Evolutionary conservation across 2,888 invertebrate genomes (phyloP).

Genomic region (Spodoptera picta): DNA sequence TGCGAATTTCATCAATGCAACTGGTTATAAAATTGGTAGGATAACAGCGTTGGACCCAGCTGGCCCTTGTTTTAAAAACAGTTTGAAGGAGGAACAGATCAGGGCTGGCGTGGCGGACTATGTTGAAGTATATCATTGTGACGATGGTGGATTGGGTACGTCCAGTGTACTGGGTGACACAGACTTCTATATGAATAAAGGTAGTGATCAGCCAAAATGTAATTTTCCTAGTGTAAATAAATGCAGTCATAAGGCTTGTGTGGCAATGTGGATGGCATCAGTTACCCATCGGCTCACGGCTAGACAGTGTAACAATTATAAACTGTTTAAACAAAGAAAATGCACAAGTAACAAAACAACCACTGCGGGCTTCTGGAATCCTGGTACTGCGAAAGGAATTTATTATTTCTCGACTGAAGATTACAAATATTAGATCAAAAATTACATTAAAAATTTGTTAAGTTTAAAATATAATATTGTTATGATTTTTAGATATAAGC

Average conservation of each 20-base stretch:
- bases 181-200: conserved; percentile 89
- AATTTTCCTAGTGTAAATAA: conserved; percentile 73
- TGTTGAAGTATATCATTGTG: conserved; percentile 90
- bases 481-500: too few species aligned
- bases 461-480: too few species aligned
- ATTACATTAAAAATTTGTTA: too few species aligned
- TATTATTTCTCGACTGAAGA: conserved; percentile 79
- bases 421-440: background rate
- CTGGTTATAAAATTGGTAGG: conserved; percentile 70
- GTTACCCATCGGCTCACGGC: conserved; percentile 71
- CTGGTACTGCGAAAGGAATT: conserved; percentile 76
- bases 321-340: conserved; percentile 66
- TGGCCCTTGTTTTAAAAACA: conserved; percentile 80
- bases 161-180: conserved; percentile 84
- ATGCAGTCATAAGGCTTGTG: conserved; percentile 78
- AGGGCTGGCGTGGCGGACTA: conserved; percentile 87
- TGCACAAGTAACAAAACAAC: conserved; percentile 68
- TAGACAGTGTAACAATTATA: conserved; percentile 72
- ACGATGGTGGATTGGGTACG: conserved; percentile 85
- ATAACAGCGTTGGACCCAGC: conserved; percentile 83
- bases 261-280: conserved; percentile 75
- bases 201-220: conserved; percentile 88
- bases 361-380: conserved; percentile 78
- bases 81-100: conserved; percentile 78
- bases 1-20: conserved; percentile 66